Conservation (phyloP, 2,113 vertebrate species). For the Rhynchomys soricoides region DNA sequence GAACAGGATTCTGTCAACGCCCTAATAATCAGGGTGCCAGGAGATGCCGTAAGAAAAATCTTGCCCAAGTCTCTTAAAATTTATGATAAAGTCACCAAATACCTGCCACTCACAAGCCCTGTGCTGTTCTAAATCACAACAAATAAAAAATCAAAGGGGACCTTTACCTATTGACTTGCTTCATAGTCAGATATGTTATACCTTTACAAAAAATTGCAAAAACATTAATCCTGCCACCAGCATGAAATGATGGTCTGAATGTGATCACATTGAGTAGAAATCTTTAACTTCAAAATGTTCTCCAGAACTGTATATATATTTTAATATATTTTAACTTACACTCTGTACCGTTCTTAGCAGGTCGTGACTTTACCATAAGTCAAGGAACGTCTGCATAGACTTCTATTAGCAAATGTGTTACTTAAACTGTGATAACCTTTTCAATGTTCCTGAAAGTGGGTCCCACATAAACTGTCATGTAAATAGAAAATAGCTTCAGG, state of each 20-base stretch:
- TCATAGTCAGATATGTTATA: neutral
- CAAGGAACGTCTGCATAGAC: neutral
- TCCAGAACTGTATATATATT: neutral
- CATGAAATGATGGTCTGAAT: neutral
- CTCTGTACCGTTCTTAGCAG: neutral
- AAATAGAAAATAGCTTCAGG: neutral
- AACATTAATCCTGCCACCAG: neutral
- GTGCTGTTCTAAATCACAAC: neutral
- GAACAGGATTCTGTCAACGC: neutral
- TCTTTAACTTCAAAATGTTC: neutral
- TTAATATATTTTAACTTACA: neutral
- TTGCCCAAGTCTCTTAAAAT: neutral
- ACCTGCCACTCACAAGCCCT: neutral
- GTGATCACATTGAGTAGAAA: neutral
- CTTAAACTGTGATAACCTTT: slow-evolving; percentile 7
- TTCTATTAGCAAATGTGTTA: slow-evolving; percentile 14
- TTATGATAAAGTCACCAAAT: neutral
- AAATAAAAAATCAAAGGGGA: neutral
- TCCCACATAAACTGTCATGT: neutral
- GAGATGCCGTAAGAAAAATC: neutral
- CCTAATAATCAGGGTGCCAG: neutral
- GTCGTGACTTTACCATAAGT: neutral
- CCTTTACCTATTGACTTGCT: neutral
- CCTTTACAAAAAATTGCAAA: neutral
- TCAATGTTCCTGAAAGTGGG: neutral